Percentiles rank a stretch among this genome's conserved stretches.
Conservation (phyloP, 2,113 vertebrate genomes). For the Alexandromys fortis region DNA sequence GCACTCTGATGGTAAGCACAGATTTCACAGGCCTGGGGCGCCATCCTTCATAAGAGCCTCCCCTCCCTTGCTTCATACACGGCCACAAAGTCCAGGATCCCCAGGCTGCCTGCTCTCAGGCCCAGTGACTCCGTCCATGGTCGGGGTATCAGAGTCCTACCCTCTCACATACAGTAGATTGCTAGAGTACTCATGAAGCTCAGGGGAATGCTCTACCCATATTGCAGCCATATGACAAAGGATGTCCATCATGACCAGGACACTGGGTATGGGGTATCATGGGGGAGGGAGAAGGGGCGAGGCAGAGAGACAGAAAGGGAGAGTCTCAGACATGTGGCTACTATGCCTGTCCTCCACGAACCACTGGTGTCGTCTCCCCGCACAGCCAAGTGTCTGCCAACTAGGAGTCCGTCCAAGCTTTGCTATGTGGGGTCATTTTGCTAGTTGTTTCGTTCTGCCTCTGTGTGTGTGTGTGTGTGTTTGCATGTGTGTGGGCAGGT, state of each 20-base stretch:
- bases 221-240: neutral
- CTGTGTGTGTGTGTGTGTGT: too few species aligned
- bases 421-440: neutral
- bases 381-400: neutral
- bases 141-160: neutral
- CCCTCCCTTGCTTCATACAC: neutral
- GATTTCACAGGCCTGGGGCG: neutral
- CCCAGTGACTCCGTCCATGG: neutral
- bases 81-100: neutral
- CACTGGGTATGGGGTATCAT: too few species aligned
- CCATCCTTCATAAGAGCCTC: neutral
- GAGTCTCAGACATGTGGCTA: neutral
- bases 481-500: neutral
- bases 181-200: neutral
- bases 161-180: neutral
- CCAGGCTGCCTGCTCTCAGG: neutral
- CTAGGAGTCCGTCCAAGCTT: neutral
- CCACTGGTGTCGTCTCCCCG: neutral
- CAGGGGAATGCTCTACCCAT: neutral
- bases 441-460: neutral
- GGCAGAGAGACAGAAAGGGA: neutral
- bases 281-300: rapidly evolving
- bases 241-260: neutral
- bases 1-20: neutral
- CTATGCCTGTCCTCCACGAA: neutral